Evolutionary conservation across 2,888 invertebrate genomes (phyloP).

Genomic region (Athalia rosae): DNA sequence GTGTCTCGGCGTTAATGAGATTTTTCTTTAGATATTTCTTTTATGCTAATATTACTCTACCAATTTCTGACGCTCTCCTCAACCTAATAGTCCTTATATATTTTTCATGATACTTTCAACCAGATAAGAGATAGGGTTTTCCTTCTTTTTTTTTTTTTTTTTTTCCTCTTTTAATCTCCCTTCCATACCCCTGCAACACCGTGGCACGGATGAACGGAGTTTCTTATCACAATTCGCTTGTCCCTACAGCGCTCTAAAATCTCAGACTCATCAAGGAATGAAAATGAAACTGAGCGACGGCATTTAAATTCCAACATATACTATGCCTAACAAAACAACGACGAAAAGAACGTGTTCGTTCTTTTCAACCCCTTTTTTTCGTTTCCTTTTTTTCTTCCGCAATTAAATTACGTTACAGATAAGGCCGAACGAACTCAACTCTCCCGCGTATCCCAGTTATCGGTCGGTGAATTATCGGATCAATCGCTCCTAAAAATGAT

Average conservation of each 20-base stretch:
- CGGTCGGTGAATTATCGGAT: no score
- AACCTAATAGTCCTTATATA: conserved; percentile 9
- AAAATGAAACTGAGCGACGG: conserved; percentile 3
- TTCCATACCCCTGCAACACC: no score
- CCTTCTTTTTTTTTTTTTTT: neutral
- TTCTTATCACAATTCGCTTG: conserved; percentile 24
- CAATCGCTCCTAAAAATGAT: no score
- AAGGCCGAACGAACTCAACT: no score
- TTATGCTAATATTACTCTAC: conserved; percentile 43
- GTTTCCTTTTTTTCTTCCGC: no score
- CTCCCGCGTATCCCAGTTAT: no score
- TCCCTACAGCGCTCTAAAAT: conserved; percentile 12
- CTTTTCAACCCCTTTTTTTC: no score
- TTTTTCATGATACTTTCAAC: conserved; percentile 20
- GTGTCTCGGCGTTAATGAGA: conserved; percentile 43
- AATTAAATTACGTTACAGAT: no score
- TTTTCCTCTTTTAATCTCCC: no score
- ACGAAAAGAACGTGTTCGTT: no score
- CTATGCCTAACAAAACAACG: no score
- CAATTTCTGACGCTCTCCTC: conserved; percentile 39
- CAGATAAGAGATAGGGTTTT: conserved; percentile 18
- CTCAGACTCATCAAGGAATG: neutral
- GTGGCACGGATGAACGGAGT: neutral
- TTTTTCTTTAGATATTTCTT: conserved; percentile 37
- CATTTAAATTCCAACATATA: neutral